A percentile compares a stretch with the other conserved stretches of the same genome.
Conservation (phyloP, 2,888 invertebrate species). For the Apamea epomidion region DNA sequence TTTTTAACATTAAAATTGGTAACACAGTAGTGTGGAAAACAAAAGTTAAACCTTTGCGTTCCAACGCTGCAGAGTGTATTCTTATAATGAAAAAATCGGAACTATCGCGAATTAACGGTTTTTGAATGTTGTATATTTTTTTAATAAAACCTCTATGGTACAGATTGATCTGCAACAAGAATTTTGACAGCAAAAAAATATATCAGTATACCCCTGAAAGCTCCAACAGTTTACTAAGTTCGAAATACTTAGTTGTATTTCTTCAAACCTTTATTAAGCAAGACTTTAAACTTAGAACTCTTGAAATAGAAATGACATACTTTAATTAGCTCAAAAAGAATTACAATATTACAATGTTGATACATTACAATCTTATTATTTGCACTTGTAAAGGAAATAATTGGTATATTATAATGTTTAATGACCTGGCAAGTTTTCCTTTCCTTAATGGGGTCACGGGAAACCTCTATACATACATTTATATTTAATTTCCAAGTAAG, state of each 20-base stretch:
- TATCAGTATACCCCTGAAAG: no score
- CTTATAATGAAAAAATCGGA: not conserved
- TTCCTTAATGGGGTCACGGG: conserved; percentile 7
- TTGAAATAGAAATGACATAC: not conserved
- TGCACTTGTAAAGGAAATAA: not conserved
- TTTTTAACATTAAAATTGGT: conserved; percentile 3
- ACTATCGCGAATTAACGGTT: not conserved
- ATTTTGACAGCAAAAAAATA: not conserved
- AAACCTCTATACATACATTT: conserved; percentile 5
- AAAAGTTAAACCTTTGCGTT: not conserved
- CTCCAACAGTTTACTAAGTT: not conserved
- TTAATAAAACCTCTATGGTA: not conserved
- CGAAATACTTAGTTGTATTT: not conserved
- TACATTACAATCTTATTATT: not conserved
- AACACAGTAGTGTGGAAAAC: not conserved
- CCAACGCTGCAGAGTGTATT: no score
- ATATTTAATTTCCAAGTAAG: conserved; percentile 27
- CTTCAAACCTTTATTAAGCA: not conserved
- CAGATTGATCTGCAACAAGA: not conserved
- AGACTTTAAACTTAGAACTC: not conserved
- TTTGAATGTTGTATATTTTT: not conserved
- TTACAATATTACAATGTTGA: not conserved
- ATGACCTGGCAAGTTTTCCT: not conserved
- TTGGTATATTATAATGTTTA: conserved; percentile 3
- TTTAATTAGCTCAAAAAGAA: not conserved